A percentile compares a stretch with the other conserved stretches of the same genome.
phyloP scores from a whole-genome alignment of 2,113 vertebrate species.

The Hirundichthys speculiger region DNA sequence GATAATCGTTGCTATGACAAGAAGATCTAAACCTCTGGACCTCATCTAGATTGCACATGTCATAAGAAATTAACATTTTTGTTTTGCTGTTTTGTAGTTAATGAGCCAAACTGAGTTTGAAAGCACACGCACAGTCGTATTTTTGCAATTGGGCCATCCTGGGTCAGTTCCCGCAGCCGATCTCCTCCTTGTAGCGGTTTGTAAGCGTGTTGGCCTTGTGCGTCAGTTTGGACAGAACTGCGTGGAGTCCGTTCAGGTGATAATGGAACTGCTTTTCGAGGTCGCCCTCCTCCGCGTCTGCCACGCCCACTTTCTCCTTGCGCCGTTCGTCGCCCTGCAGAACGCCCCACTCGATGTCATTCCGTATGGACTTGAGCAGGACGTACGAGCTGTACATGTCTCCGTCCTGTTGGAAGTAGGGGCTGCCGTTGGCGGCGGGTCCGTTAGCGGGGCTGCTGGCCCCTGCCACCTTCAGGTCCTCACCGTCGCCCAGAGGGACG shows the following conservation, averaged over 20 bases:
- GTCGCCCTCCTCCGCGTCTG: constrained; percentile 84
- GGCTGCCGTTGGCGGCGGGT: neutral
- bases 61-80: too few species aligned
- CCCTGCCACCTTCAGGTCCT: constrained; percentile 56
- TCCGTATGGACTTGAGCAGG: constrained; percentile 92
- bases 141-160: too few species aligned
- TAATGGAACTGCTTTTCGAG: constrained; percentile 92
- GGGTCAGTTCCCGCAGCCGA: constrained; percentile 86
- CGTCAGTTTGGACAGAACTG: constrained; percentile 90
- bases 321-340: constrained; percentile 84
- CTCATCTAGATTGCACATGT: too few species aligned
- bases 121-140: too few species aligned
- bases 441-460: neutral
- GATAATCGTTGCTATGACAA: too few species aligned
- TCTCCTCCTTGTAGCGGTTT: constrained; percentile 93
- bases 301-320: constrained; percentile 76
- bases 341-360: constrained; percentile 94
- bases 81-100: too few species aligned
- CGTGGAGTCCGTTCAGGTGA: constrained; percentile 90
- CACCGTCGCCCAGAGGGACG: constrained; percentile 82
- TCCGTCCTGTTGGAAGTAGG: constrained; percentile 65
- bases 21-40: too few species aligned
- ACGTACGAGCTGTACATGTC: constrained; percentile 95
- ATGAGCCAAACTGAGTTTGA: too few species aligned
- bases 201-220: constrained; percentile 91